Evolutionary conservation across 2,113 vertebrate species (phyloP).

Genomic region (Caranx ignobilis): DNA sequence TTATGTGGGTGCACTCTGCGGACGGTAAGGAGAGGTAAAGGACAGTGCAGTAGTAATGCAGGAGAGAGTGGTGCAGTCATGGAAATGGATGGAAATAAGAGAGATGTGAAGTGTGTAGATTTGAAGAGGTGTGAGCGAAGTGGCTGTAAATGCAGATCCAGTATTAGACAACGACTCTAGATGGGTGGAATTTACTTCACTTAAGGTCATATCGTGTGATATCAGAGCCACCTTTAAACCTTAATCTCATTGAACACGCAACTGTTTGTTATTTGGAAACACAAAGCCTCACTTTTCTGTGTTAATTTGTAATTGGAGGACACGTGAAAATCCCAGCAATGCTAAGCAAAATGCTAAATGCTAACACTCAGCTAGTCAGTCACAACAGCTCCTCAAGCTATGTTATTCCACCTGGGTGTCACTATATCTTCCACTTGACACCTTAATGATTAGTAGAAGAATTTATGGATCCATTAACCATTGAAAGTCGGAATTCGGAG

Average conservation of each 20-base stretch:
- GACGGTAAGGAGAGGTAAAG: constrained; percentile 67
- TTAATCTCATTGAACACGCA: background rate
- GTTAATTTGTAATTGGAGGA: background rate
- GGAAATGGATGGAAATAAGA: constrained; percentile 33
- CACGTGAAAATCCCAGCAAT: background rate
- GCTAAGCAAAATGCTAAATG: background rate
- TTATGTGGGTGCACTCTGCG: constrained; percentile 50
- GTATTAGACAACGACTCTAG: constrained; percentile 6
- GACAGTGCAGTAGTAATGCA: constrained; percentile 63
- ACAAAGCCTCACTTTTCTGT: background rate
- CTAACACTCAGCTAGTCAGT: background rate
- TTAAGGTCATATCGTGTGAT: background rate
- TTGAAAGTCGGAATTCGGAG: no score
- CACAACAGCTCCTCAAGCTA: no score
- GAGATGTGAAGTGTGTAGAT: background rate
- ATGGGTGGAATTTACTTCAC: background rate
- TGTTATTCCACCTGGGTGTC: no score
- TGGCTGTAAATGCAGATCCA: constrained; percentile 22
- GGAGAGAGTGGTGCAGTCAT: constrained; percentile 26
- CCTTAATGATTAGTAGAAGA: no score
- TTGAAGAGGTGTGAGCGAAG: constrained; percentile 23
- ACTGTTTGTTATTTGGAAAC: background rate
- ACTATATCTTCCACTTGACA: no score
- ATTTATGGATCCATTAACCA: no score
- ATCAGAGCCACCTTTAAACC: background rate